Evolutionary conservation across 2,797 vertebrate genomes (phyloP), one percentile per base, ranked within the genome.

Genomic region (Halcyon chelicuti): DNA sequence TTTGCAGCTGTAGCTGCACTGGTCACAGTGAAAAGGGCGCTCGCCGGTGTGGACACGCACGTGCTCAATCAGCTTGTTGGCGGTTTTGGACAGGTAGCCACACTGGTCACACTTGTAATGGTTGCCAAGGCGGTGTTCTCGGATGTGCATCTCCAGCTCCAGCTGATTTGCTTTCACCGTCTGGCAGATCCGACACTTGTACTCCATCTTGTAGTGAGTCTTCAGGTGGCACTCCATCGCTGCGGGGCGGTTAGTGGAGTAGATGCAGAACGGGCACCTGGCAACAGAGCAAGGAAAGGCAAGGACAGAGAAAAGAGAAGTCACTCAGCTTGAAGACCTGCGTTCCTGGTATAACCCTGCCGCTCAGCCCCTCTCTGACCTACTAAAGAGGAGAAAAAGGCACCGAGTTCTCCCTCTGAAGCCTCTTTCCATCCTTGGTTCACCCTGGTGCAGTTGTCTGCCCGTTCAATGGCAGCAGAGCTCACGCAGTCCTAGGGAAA

Each of bases 21-120:
- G 99, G 98, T 99, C 99, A 98, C 99, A 99, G 99, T 99, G 99
- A 98, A 99, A 99, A 98, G 99, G 99, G 98, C 99, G 99, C 98
- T 99, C 99, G 52, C 99, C 99, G 2, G 99, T 99, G 99, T 99
- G 99, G 97, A 99, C 99, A 10, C 99, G 99, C 98, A 99, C 99
- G 22, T 99, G 99, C 98, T 99, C 99, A 79, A 99, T 99, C 98
- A 99, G 99, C 99, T 99, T 99, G 97, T 99, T 99, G 98, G 99
- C 99, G 19, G 99, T 99, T 99, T 99, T 99, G 98, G 99, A 99
- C 98, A 99, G 98, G 98, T 99, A 99, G 98, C 99, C 99, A 97
- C 99, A 99, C 98, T 99, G 99, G 98, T 99, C 99, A 28, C 99
- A 99, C 98, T 99, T 99, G 98, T 99, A 99, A 98, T 99, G 99